Evolutionary conservation across 53 echinoderm and acorn worm genomes (phyloP), one percentile per base, ranked within the genome.

Genomic region (Pentamera pediparva): DNA sequence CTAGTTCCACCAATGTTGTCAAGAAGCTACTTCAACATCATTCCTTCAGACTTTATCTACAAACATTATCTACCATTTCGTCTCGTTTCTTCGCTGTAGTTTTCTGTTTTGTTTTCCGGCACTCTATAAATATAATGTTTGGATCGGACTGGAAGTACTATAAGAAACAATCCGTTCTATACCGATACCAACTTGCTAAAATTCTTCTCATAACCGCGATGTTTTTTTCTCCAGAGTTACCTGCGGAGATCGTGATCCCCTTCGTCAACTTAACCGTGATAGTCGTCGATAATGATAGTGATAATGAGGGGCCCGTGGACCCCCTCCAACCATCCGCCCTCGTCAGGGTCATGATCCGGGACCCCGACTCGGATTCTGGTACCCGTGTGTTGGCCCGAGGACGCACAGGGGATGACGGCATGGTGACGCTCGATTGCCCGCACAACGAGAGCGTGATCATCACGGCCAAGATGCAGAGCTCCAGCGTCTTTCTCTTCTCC

Each of bases 401-500:
- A 3, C 61, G 78, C 2, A 87, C 87, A 3, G 87, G 71, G 26
- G 70, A 79, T 21, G 83, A 82, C 60, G 92, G 92, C 4, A 62
- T 92, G 41, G 78, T 79, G 17, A 62, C 29, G 1, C 1, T 92
- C 3, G 41, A 78, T 4, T 87, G 87, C 5, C 92, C 87, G 2
- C 87, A 92, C 76, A 92, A 92, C 83, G 50, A 82, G 79, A 78
- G 84, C 4, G 20, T 85, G n/a, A 56, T 92, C 28, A 58, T 92
- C 15, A 82, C 84, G 20, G 87, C 85, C 0, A 35, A n/a, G n/a
- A n/a, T n/a, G n/a, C n/a, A n/a, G n/a, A n/a, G n/a, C n/a, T n/a
- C n/a, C 33, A 28, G 10, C 12, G n/a, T n/a, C n/a, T n/a, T 31
- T 9, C 50, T 30, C 29, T 77, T 83, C 3, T 32, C 32, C 8